Base-by-base conservation (phyloP, 2,113 vertebrate species). In the Climacteris rufus region DNA sequence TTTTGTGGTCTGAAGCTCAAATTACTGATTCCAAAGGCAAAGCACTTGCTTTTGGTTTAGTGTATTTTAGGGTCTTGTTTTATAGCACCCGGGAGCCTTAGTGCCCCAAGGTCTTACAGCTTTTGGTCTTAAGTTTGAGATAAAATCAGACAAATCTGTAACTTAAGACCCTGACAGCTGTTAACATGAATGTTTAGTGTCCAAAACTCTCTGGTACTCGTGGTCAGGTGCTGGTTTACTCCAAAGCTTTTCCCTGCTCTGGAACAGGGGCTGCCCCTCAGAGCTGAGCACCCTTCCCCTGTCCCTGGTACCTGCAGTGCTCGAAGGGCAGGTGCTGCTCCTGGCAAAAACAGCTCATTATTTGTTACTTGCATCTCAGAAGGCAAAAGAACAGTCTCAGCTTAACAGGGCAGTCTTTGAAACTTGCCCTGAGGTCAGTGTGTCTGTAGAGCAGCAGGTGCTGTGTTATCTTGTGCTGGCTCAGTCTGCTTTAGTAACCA, bases 51-150 rank as follows among this genome's bases (percentile, higher is more conserved):
- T 87, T 96, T 95, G 90, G 76, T 74, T 53, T 92, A 92, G 86
- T 70, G 42, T 81, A 63, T 84, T 94, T 89, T 88, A 94, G 87
- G 72, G 56, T 95, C 92, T 88, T 83, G 72, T 83, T 90, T 94
- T 86, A 44, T 45, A 81, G 80, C 79, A 74, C 83, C 72, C n/a
- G 17, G 82, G 68, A 89, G 80, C 82, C 89, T 88, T 17, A 39
- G 76, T 63, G 84, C 75, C 83, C 71, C 49, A 2, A 52, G 83
- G 65, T 75, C 69, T 92, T 81, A 27, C 42, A 80, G 87, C 77
- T 89, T 83, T 80, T 81, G 40, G 76, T 92, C 93, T 94, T 90
- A 92, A 93, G 93, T 94, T 91, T 60, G 65, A 94, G 84, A 84
- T 89, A 84, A 95, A 89, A 96, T 75, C 88, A 76, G 74, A 94